phyloP scores from a whole-genome alignment of 35 echinoderm and acorn worm species.

The Amphiura filiformis region DNA sequence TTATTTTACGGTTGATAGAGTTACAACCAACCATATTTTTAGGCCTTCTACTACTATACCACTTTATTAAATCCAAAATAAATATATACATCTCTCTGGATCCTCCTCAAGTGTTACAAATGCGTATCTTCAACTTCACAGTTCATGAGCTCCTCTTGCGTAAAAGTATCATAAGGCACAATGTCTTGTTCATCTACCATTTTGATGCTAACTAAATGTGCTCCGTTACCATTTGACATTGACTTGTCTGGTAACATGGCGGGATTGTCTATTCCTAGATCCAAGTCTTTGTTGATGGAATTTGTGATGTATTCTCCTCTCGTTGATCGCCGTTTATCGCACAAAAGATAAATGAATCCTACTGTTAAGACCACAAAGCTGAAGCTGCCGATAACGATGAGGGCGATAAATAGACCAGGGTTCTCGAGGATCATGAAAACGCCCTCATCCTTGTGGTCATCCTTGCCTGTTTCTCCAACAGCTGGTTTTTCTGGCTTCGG shows the following conservation, averaged over 20 bases:
- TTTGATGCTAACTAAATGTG: slow-evolving; percentile 52
- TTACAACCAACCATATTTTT: no score
- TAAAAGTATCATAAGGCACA: slow-evolving; percentile 52
- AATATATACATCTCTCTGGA: no score
- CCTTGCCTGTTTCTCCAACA: neutral
- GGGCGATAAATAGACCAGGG: slow-evolving; percentile 45
- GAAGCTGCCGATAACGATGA: slow-evolving; percentile 48
- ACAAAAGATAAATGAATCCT: slow-evolving; percentile 59
- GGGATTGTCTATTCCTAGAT: slow-evolving; percentile 58
- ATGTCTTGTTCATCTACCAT: slow-evolving; percentile 27
- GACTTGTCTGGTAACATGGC: slow-evolving; percentile 40
- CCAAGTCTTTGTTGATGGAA: slow-evolving; percentile 36
- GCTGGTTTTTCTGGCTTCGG: neutral
- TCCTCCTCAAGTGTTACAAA: slow-evolving; percentile 36
- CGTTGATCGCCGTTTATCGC: slow-evolving; percentile 27
- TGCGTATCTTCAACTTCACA: slow-evolving; percentile 74
- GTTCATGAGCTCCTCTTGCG: slow-evolving; percentile 49
- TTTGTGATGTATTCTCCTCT: slow-evolving; percentile 68
- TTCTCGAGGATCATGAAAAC: slow-evolving; percentile 24
- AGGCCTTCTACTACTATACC: no score
- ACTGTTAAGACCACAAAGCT: slow-evolving; percentile 39
- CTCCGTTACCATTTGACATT: slow-evolving; percentile 46
- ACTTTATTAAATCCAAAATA: no score
- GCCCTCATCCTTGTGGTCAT: neutral
- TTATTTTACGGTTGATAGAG: no score